These are phyloP conservation scores for Macrotus californicus DNA, from an alignment of 2,113 vertebrate genomes.

Conservation along the genomic window DNA sequence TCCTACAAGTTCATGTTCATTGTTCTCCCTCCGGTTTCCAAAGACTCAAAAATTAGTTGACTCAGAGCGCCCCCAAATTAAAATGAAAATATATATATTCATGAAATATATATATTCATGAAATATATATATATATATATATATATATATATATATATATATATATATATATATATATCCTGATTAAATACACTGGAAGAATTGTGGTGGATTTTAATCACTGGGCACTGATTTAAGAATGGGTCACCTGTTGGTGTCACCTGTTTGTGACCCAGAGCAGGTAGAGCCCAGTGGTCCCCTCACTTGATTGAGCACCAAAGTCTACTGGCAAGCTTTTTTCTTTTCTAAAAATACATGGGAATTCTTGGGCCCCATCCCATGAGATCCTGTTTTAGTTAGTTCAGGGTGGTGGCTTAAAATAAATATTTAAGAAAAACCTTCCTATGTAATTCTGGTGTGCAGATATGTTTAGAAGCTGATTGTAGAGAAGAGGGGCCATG, in stretches of 20 bases:
- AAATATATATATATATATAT: not conserved
- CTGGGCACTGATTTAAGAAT: not conserved
- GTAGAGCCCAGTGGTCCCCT: not conserved
- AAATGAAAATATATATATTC: not conserved
- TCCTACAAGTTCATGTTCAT: conserved; percentile 18
- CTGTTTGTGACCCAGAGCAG: not conserved
- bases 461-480: not conserved
- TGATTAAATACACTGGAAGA: not conserved
- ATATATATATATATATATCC: not conserved
- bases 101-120: too few relatives aligned
- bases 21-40: conserved; percentile 50
- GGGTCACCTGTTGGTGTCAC: not conserved
- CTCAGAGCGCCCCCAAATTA: conserved; percentile 35
- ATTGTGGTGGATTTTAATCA: not conserved
- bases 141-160: not conserved
- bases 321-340: not conserved
- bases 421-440: not conserved
- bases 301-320: not conserved
- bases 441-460: not conserved
- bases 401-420: not conserved
- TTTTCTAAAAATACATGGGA: not conserved
- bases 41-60: conserved; percentile 46
- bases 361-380: not conserved
- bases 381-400: not conserved
- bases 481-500: not conserved